Conservation (phyloP, 1,140 invertebrate species). For the Gonatopus flavifemur region DNA sequence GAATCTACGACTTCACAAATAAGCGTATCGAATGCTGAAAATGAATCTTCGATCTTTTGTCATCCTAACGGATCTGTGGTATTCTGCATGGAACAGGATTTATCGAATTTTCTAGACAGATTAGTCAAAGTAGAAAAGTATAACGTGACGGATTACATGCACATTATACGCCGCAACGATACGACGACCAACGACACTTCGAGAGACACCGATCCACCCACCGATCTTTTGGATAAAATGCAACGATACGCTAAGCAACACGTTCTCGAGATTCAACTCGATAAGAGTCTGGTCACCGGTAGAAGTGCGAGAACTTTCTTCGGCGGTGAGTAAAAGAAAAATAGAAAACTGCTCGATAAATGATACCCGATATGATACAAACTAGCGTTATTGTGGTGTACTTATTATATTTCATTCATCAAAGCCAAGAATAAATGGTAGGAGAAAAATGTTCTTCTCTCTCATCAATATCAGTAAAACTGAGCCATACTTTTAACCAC, state of each 20-base stretch:
- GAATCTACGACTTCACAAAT: too few species aligned
- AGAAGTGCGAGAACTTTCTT: constrained; percentile 53
- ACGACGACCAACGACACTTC: constrained; percentile 12
- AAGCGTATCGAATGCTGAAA: too few species aligned
- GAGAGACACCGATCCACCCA: constrained; percentile 8
- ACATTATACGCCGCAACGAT: constrained; percentile 36
- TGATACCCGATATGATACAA: too few species aligned
- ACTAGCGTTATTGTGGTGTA: too few species aligned
- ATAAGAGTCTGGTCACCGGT: constrained; percentile 34
- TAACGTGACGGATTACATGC: constrained; percentile 46
- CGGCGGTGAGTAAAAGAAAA: constrained; percentile 42
- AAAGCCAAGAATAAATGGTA: too few species aligned
- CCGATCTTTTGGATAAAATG: constrained; percentile 42
- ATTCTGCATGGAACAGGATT: constrained; percentile 25
- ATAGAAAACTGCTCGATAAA: too few species aligned
- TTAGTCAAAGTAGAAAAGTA: constrained; percentile 32
- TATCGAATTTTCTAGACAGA: constrained; percentile 32
- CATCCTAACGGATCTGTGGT: too few species aligned
- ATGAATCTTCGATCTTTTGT: too few species aligned
- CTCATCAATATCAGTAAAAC: too few species aligned
- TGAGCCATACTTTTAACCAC: too few species aligned
- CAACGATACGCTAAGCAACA: constrained; percentile 47
- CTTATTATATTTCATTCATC: too few species aligned
- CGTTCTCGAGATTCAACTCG: constrained; percentile 47
- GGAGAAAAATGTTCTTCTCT: too few species aligned